phyloP scores from a whole-genome alignment of 1,140 invertebrate genomes.

The Mya arenaria region DNA sequence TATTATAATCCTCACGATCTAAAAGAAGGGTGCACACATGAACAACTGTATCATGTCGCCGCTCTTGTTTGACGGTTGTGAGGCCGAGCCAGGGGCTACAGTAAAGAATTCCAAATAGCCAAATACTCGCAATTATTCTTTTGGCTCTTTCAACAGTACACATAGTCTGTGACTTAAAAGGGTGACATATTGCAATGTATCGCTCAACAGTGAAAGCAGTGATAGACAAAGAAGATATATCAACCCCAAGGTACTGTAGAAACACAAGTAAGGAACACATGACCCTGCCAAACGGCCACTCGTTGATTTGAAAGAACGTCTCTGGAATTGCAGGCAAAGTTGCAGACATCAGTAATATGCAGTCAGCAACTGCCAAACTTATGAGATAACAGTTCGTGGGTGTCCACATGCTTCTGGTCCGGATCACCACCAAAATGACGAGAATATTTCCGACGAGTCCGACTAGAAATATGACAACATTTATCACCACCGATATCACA shows the following conservation, averaged over 20 bases:
- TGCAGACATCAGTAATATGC: conserved; percentile 88
- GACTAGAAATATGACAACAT: conserved; percentile 72
- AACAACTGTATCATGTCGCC: conserved; percentile 65
- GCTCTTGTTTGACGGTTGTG: conserved; percentile 60
- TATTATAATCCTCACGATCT: conserved; percentile 82
- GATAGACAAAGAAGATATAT: conserved; percentile 95
- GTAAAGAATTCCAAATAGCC: conserved; percentile 83
- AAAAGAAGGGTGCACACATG: conserved; percentile 81
- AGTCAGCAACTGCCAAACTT: conserved; percentile 95
- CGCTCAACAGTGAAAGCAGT: conserved; percentile 96
- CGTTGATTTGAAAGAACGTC: conserved; percentile 83
- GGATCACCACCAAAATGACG: conserved; percentile 81
- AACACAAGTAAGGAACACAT: conserved; percentile 86
- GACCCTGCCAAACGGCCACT: conserved; percentile 85
- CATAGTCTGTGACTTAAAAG: conserved; percentile 91
- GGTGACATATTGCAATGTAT: conserved; percentile 97
- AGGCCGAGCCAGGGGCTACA: conserved; percentile 78
- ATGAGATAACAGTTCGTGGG: conserved; percentile 95
- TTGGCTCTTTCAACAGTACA: conserved; percentile 84
- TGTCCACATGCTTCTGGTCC: conserved; percentile 83
- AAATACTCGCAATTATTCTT: conserved; percentile 83
- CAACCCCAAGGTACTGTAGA: conserved; percentile 87
- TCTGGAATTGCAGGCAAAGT: conserved; percentile 84
- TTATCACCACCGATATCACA: conserved; percentile 59
- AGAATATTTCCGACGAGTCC: conserved; percentile 78